Base-by-base conservation (phyloP, 2,113 vertebrate genomes). In the Lamprotornis superbus region DNA sequence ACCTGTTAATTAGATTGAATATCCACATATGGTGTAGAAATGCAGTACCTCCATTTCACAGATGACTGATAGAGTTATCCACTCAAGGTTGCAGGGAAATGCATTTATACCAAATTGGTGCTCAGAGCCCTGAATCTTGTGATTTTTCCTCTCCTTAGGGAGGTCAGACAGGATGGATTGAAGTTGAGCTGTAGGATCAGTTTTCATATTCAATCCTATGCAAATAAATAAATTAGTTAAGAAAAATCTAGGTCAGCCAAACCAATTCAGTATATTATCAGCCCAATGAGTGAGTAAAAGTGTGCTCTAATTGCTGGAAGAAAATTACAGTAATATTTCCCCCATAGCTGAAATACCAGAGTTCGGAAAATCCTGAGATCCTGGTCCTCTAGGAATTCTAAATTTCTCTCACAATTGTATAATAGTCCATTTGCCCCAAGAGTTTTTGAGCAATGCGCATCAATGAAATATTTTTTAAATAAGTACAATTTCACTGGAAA, bases 401-500 rank as follows among this genome's bases (percentile, higher is more conserved):
- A 60, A 28, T 39, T 83, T 60, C 5, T 18, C 8, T 65, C 17
- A 53, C 7, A 79, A 40, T 2, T 67, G 5, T 8, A 2, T 37
- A 10, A 31, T 19, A 52, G 9, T 35, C 22, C 20, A 24, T 35
- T 23, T 0, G 0, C 22, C 4, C 8, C 11, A 55, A 18, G 8
- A 33, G 3, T 11, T 79, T 84, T 71, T 46, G 5, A 91, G 60
- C 27, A 85, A 15, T 0, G 0, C 3, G 4, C 3, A 15, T 63
- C 33, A 84, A 35, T 35, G 4, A 93, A 84, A 63, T 25, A 10
- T 60, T 89, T 83, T 56, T 40, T 1, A 42, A 89, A 63, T 25
- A 81, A 59, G 33, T 23, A 2, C 2, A 35, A 5, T 63, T 84
- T 82, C 10, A 31, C 9, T 52, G 20, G 25, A 75, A 78, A 86